Percentiles rank a stretch among this genome's conserved stretches.
Evolutionary conservation across 92 coral and sea anemone species (phyloP).

Genomic region (Palythoa heliodiscus): DNA sequence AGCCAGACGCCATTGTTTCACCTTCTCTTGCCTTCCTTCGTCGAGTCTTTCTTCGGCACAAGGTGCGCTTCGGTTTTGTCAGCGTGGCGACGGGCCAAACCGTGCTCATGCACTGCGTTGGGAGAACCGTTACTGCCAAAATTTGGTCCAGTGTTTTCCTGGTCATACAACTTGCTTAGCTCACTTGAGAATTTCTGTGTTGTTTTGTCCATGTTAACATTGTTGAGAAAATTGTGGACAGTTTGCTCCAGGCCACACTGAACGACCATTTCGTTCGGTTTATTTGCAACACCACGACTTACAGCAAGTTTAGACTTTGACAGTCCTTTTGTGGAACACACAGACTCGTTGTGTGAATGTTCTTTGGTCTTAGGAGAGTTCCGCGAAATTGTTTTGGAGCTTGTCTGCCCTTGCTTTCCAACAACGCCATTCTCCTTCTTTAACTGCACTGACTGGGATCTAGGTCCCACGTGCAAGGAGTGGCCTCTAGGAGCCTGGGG

Average conservation of each 20-base stretch:
- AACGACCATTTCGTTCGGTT: conserved; percentile 3
- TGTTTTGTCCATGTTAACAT: conserved; percentile 9
- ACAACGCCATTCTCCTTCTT: conserved; percentile 24
- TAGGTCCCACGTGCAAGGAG: conserved; percentile 11
- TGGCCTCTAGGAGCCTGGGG: conserved; percentile 28
- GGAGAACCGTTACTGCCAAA: conserved; percentile 18
- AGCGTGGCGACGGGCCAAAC: neutral
- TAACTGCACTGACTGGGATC: conserved; percentile 9
- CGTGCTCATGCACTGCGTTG: neutral
- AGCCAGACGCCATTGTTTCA: neutral
- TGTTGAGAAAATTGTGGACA: conserved; percentile 9
- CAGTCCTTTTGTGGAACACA: conserved; percentile 28
- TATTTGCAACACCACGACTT: neutral
- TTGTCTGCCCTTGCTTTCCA: neutral
- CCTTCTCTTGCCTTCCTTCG: conserved; percentile 20
- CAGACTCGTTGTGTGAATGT: conserved; percentile 10
- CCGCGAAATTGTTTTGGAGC: conserved; percentile 14
- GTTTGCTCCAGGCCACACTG: conserved; percentile 25
- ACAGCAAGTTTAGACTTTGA: conserved; percentile 1
- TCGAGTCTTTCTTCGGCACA: conserved; percentile 30
- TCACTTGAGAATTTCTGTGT: conserved; percentile 23
- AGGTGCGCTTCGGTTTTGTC: conserved; percentile 20
- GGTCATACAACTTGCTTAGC: conserved; percentile 22
- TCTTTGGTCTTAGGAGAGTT: conserved; percentile 7
- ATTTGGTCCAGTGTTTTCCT: neutral